phyloP scores from a whole-genome alignment of 1,140 invertebrate species.

The Centruroides sculpturatus region DNA sequence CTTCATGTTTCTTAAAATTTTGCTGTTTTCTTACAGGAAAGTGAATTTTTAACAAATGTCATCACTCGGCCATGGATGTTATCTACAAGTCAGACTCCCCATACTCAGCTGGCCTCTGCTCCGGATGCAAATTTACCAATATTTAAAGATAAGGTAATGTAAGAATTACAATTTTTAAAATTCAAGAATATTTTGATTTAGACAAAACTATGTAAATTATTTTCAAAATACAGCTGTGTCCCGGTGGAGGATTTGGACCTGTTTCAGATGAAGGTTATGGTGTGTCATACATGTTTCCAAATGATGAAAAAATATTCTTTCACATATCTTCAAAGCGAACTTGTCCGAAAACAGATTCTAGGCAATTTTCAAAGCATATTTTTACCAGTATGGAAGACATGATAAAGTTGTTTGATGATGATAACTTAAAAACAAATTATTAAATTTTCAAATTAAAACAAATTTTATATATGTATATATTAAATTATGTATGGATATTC shows the following conservation, averaged over 20 bases:
- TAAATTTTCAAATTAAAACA: no score
- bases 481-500: no score
- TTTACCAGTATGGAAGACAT: conserved; percentile 32
- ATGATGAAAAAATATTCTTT: conserved; percentile 36
- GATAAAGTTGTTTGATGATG: conserved; percentile 24
- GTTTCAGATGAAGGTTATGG: conserved; percentile 39
- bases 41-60: conserved; percentile 33
- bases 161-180: neutral
- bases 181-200: no score
- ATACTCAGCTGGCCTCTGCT: conserved; percentile 33
- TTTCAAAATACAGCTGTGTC: conserved; percentile 22
- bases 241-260: conserved; percentile 39
- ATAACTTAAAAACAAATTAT: neutral
- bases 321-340: conserved; percentile 36
- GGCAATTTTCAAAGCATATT: conserved; percentile 29
- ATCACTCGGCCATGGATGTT: conserved; percentile 36
- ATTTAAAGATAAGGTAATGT: conserved; percentile 28
- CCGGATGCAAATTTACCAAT: conserved; percentile 32
- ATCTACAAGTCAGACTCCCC: conserved; percentile 39
- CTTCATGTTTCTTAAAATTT: no score
- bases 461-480: no score
- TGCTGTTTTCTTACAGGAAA: conserved; percentile 22
- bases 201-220: neutral
- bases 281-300: conserved; percentile 38
- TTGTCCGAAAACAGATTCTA: conserved; percentile 28